A percentile compares a stretch with the other conserved stretches of the same genome.
Conservation (phyloP, 2,888 invertebrate species). For the Erebia palarica region DNA sequence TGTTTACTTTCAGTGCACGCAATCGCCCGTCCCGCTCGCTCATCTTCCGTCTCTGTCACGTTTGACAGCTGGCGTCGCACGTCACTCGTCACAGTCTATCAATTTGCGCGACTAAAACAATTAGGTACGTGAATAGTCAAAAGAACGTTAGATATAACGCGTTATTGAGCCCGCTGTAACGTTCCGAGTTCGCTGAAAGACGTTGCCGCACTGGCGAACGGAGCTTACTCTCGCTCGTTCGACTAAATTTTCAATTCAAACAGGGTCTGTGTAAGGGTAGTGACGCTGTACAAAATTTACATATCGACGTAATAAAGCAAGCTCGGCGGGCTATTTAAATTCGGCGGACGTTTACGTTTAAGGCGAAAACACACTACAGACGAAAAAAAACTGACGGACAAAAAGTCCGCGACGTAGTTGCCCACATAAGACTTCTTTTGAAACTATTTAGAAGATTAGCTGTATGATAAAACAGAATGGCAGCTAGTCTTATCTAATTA, state of each 20-base stretch:
- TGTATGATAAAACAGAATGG: no score
- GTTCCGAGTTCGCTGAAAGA: slow-evolving; percentile 78
- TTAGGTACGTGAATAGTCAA: background rate
- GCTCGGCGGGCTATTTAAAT: slow-evolving; percentile 76
- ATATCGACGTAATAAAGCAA: slow-evolving; percentile 82
- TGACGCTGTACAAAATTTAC: slow-evolving; percentile 81
- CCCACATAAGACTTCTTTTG: no score
- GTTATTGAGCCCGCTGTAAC: slow-evolving; percentile 19
- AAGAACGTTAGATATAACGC: background rate
- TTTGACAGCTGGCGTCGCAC: slow-evolving; percentile 70
- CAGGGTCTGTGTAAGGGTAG: slow-evolving; percentile 82
- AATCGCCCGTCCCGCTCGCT: slow-evolving; percentile 53
- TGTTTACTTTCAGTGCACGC: slow-evolving; percentile 55
- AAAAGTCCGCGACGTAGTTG: no score
- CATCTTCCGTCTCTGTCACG: slow-evolving; percentile 56
- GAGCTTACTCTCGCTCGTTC: slow-evolving; percentile 73
- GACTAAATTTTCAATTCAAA: slow-evolving; percentile 82
- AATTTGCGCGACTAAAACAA: slow-evolving; percentile 36
- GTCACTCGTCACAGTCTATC: slow-evolving; percentile 51
- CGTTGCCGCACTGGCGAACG: slow-evolving; percentile 76
- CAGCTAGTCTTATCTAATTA: no score
- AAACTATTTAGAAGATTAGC: no score
- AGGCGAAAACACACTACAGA: no score
- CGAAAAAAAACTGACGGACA: no score
- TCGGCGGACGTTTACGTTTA: slow-evolving; percentile 55